Evolutionary conservation across 2,797 vertebrate genomes (phyloP), one percentile per base, ranked within the genome.

Genomic region (Chelon auratus): DNA sequence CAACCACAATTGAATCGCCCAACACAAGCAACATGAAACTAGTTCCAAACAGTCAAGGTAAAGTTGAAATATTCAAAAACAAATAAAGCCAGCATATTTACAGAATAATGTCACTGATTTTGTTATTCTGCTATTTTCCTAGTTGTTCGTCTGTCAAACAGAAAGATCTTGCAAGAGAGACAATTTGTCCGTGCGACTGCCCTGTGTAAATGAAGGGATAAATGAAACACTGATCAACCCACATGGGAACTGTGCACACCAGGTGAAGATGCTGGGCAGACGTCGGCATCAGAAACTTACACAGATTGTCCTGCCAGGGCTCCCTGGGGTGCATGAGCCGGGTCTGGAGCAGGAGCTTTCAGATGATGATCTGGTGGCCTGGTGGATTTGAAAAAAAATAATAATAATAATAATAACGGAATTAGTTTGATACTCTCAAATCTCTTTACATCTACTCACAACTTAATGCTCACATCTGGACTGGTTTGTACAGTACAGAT

Each of bases 311-410:
- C 97, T 96, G 63, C 96, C 95, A 2, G 97, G 98, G 75, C 97
- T 99, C 45, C 97, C 96, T 52, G 97, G 96, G 66, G 98, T 95
- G 91, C 97, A 97, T 50, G 98, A 99, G 80, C 96, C 95, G 20
- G 97, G 96, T 87, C 97, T 93, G 89, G 97, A 99, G 85, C 94
- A 96, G 91, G 98, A 95, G 91, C 96, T 98, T 84, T 99, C 98
- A 6, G 97, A 97, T 3, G 97, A 99, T 4, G 96, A 96, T 86
- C 96, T 94, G 47, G 94, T 96, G 9, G 94, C 94, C 98, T 99
- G 87, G 55, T 86, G 4, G 91, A 48, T 6, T 14, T 5, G 13
- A 40, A 54, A 43, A 60, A 17, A 4, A 33, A 17, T 9, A 3
- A 24, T 24, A 14, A 56, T 15, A n/a, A 26, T 26, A 55, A 8